Base-by-base conservation (phyloP, 37 sponge, comb jelly and placozoan species). In the Beroe forskalii region DNA sequence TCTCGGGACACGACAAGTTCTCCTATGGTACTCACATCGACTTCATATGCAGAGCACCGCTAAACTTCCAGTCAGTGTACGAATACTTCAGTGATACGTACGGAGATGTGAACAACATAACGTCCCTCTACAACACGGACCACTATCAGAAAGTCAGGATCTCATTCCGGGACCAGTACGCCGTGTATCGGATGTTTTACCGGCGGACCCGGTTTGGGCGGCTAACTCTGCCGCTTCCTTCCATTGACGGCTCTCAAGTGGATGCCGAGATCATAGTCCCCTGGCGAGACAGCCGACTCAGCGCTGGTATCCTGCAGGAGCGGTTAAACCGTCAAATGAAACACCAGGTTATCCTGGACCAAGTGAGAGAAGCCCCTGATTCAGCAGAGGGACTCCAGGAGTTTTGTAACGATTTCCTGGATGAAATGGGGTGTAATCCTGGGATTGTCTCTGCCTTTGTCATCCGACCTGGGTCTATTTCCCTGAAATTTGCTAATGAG, bases 401-500 rank as follows among this genome's bases (percentile, higher is more conserved):
- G 19, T 69, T 32, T 36, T 33, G 35, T 31, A 33, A 69, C 72
- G 39, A 17, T 36, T 69, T 69, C 72, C 32, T 69, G 72, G 72
- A 69, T 17, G 37, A 32, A 1, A 35, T 69, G 35, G 72, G 39
- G 35, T 69, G 72, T 32, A 69, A 69, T 17, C 72, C 72, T 2
- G 72, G 72, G 12, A 31, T 69, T 35, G 72, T 69, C 8, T 2
- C 38, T 32, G 72, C 12, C 12, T 48, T 48, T 6, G 12, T 48
- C 12, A 17, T 48, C 55, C 6, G 12, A 12, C 55, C 6, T 17
- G 12, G 12, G 6, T 48, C 55, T 6, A 48, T 48, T 17, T 48
- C 55, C 6, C 55, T 48, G 55, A 48, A 69, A 14, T 69, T 69
- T 37, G 72, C 72, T 32, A 69, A 69, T 69, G 33, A 27, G 19